These are phyloP conservation scores for Idaea straminata DNA, from an alignment of 2,888 invertebrate genomes.

Conservation along the genomic window DNA sequence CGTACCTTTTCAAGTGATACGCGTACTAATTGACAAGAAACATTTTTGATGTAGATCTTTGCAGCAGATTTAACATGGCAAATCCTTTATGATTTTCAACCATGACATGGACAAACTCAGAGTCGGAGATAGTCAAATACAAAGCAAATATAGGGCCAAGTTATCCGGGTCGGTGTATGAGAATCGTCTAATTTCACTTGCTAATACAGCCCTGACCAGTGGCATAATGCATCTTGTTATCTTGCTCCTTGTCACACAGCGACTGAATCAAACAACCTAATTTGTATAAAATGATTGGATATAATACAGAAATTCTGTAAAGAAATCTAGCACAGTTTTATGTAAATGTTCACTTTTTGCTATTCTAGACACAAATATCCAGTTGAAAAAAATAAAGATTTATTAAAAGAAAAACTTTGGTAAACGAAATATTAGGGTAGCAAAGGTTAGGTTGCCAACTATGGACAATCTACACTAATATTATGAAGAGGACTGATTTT, in stretches of 20 bases:
- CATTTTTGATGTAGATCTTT: too few relatives aligned
- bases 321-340: background rate
- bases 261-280: background rate
- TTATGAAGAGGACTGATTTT: too few relatives aligned
- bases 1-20: too few relatives aligned
- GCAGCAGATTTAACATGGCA: too few relatives aligned
- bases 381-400: background rate
- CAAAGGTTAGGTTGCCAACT: too few relatives aligned
- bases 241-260: conserved; percentile 25
- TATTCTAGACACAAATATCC: background rate
- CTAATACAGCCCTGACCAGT: conserved; percentile 46
- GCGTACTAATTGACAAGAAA: too few relatives aligned
- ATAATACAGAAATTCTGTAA: background rate
- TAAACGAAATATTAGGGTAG: too few relatives aligned
- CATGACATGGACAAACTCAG: conserved; percentile 14
- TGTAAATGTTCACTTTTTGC: background rate
- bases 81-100: too few relatives aligned
- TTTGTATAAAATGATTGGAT: background rate
- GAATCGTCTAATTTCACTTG: conserved; percentile 58
- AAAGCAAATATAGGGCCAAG: conserved; percentile 32
- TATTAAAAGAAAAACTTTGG: too few relatives aligned
- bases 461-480: too few relatives aligned
- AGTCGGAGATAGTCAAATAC: conserved; percentile 22
- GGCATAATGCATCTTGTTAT: conserved; percentile 40
- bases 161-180: conserved; percentile 45